A percentile compares a stretch with the other conserved stretches of the same genome.
phyloP scores from a whole-genome alignment of 2,797 vertebrate genomes.

The Sebastes wilsoni region DNA sequence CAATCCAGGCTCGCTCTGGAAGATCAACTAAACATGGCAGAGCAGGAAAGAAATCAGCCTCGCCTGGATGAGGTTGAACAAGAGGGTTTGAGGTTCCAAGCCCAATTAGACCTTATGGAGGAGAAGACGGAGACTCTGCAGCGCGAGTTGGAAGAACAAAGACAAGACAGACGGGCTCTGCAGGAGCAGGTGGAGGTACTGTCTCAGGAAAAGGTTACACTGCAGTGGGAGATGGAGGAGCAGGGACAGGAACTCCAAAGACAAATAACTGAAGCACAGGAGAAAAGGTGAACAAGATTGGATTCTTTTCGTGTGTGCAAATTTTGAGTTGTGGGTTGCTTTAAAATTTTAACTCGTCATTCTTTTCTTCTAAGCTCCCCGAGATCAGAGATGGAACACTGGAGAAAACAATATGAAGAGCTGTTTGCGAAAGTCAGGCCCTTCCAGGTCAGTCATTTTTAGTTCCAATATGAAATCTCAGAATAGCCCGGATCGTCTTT shows the following conservation, averaged over 20 bases:
- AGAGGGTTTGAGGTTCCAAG: conserved; percentile 32
- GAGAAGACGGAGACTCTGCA: conserved; percentile 43
- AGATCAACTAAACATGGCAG: conserved; percentile 64
- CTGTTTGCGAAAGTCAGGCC: conserved; percentile 71
- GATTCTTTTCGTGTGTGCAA: neutral
- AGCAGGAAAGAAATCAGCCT: conserved; percentile 45
- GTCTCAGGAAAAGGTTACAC: conserved; percentile 74
- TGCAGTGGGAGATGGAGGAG: conserved; percentile 79
- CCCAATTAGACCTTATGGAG: conserved; percentile 46
- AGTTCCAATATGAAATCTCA: neutral
- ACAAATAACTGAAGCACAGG: conserved; percentile 73
- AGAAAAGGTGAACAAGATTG: conserved; percentile 74
- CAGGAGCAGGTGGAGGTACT: conserved; percentile 57
- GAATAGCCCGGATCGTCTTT: neutral
- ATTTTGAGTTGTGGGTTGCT: neutral
- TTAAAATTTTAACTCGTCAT: neutral
- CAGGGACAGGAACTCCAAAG: conserved; percentile 75
- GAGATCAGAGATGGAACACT: conserved; percentile 50
- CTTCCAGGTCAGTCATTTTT: conserved; percentile 72
- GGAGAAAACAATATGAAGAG: conserved; percentile 72
- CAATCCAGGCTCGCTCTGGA: conserved; percentile 55
- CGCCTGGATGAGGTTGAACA: conserved; percentile 45
- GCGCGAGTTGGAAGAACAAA: conserved; percentile 31
- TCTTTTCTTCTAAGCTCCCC: conserved; percentile 35
- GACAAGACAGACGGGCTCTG: conserved; percentile 34